These are phyloP conservation scores for Nomada ferruginata DNA, from an alignment of 2,888 invertebrate genomes.

Conservation along the genomic window DNA sequence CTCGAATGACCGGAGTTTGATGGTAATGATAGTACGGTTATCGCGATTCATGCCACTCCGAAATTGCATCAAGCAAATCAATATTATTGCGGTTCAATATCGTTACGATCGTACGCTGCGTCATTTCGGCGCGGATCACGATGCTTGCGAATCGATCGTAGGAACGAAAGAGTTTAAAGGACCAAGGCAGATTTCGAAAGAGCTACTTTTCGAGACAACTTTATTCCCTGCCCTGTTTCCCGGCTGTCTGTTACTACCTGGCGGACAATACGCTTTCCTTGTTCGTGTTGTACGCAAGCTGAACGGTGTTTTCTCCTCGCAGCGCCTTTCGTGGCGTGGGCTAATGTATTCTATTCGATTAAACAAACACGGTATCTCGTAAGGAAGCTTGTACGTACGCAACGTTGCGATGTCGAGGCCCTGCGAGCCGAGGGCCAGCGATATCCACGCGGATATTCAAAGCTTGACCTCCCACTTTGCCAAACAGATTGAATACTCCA, in stretches of 20 bases:
- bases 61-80: neutral
- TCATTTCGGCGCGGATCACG: neutral
- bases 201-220: constrained; percentile 59
- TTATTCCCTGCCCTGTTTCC: constrained; percentile 42
- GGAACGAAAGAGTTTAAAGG: constrained; percentile 41
- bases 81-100: neutral
- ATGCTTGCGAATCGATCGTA: constrained; percentile 28
- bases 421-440: constrained; percentile 49
- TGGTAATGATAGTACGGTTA: neutral
- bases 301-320: constrained; percentile 52
- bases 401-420: constrained; percentile 47
- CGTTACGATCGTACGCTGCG: neutral
- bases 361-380: constrained; percentile 76
- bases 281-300: constrained; percentile 42
- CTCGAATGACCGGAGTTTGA: neutral
- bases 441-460: constrained; percentile 54
- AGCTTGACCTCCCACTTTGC: constrained; percentile 75
- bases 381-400: constrained; percentile 65
- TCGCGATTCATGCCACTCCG: neutral
- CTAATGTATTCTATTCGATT: constrained; percentile 80
- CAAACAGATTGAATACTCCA: constrained; percentile 62
- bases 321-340: constrained; percentile 73
- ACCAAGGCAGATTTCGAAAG: constrained; percentile 48
- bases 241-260: constrained; percentile 29
- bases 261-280: constrained; percentile 56